Conservation (phyloP, 1,140 invertebrate genomes). For the Himalopsyche phryganea region DNA sequence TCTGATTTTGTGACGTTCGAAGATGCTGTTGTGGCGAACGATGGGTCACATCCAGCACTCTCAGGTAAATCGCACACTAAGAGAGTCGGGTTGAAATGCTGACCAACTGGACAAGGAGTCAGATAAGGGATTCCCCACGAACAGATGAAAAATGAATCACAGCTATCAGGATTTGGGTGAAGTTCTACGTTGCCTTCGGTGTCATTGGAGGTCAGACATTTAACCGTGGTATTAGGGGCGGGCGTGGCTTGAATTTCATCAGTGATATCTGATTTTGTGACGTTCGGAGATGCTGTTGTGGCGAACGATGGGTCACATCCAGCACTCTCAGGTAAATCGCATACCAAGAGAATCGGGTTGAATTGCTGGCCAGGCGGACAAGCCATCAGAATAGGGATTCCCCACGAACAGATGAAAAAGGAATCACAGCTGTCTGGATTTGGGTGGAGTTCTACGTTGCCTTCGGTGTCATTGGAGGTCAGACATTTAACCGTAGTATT, state of each 20-base stretch:
- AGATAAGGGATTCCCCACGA: constrained; percentile 44
- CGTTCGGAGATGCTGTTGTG: not conserved
- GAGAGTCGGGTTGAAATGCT: constrained; percentile 53
- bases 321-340: constrained; percentile 53
- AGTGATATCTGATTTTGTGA: too few relatives aligned
- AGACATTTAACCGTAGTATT: not conserved
- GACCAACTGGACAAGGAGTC: constrained; percentile 47
- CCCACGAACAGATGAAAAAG: constrained; percentile 35
- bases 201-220: not conserved
- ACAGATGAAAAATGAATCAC: constrained; percentile 58
- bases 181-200: constrained; percentile 2
- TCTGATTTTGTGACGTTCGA: too few relatives aligned
- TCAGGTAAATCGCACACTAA: constrained; percentile 55
- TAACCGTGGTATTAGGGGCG: not conserved
- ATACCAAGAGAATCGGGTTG: constrained; percentile 49
- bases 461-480: not conserved
- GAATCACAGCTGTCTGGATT: constrained; percentile 36
- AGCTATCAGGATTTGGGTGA: constrained; percentile 50
- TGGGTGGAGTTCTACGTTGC: constrained; percentile 24
- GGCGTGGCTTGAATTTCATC: too few relatives aligned
- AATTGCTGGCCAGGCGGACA: constrained; percentile 55
- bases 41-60: constrained; percentile 46
- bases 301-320: constrained; percentile 38
- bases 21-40: too few relatives aligned
- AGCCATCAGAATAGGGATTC: constrained; percentile 37